A percentile compares a stretch with the other conserved stretches of the same genome.
Evolutionary conservation across 2,888 invertebrate genomes (phyloP).

Genomic region (Trilocha varians): DNA sequence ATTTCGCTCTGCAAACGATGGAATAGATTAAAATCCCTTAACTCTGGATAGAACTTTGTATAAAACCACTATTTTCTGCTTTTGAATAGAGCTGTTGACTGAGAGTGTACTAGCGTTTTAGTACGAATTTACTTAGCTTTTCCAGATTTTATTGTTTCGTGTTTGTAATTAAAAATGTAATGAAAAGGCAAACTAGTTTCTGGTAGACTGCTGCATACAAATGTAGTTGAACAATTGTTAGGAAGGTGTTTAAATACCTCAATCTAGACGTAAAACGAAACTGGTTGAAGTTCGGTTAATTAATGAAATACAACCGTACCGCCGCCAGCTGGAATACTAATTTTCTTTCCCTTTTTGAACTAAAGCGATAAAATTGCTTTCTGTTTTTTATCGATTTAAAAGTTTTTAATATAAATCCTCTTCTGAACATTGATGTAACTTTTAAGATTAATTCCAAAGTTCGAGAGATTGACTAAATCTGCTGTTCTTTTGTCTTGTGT

Average conservation of each 20-base stretch:
- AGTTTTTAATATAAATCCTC: no score
- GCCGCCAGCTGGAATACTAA: slow-evolving; percentile 45
- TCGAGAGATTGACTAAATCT: no score
- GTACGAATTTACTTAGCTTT: background rate
- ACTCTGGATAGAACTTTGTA: no score
- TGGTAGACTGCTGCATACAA: slow-evolving; percentile 5
- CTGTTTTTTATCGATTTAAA: no score
- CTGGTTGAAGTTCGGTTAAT: slow-evolving; percentile 48
- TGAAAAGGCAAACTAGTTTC: slow-evolving; percentile 14
- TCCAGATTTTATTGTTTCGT: slow-evolving; percentile 6
- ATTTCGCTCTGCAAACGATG: background rate
- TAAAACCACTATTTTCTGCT: background rate
- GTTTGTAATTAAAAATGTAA: slow-evolving; percentile 1
- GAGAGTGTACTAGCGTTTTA: background rate
- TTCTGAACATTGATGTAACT: background rate
- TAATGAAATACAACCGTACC: slow-evolving; percentile 45
- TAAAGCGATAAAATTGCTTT: background rate
- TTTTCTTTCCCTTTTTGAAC: slow-evolving; percentile 22
- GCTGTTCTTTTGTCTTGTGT: no score
- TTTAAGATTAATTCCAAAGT: no score
- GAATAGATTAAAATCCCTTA: background rate
- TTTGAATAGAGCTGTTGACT: background rate
- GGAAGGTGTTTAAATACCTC: slow-evolving; percentile 41
- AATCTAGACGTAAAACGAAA: slow-evolving; percentile 36
- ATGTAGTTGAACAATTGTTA: slow-evolving; percentile 22